Conservation (phyloP, 1,140 invertebrate genomes). For the Diorhabda carinulata region DNA sequence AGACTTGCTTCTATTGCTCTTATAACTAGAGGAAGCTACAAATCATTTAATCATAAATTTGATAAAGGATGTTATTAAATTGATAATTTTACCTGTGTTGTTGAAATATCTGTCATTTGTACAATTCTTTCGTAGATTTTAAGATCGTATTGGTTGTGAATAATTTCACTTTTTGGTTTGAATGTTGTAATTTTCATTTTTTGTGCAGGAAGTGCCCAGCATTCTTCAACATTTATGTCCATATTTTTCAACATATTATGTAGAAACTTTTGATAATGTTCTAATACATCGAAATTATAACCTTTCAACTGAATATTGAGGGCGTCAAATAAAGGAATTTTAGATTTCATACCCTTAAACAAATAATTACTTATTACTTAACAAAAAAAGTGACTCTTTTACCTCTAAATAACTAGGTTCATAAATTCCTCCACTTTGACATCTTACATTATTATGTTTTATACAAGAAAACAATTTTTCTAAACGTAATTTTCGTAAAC, state of each 20-base stretch:
- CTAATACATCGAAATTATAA: conserved; percentile 76
- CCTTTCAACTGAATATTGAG: conserved; percentile 77
- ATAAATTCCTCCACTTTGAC: conserved; percentile 42
- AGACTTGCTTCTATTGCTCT: conserved; percentile 65
- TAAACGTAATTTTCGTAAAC: background rate
- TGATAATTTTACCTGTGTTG: conserved; percentile 28
- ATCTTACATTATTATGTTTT: background rate
- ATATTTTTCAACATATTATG: conserved; percentile 68
- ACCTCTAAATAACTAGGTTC: conserved; percentile 58
- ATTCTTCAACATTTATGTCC: conserved; percentile 71
- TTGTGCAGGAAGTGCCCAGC: conserved; percentile 70
- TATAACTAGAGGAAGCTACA: conserved; percentile 58
- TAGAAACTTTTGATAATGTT: conserved; percentile 74
- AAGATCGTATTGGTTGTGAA: conserved; percentile 68
- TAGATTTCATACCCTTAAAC: conserved; percentile 59
- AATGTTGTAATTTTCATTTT: conserved; percentile 63
- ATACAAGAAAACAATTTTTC: background rate
- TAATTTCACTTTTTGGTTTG: conserved; percentile 61
- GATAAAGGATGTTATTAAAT: background rate
- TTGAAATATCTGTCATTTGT: conserved; percentile 53
- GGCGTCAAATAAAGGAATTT: conserved; percentile 66
- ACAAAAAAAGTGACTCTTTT: background rate
- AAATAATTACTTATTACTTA: background rate
- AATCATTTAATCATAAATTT: background rate
- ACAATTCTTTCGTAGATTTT: conserved; percentile 75